These are phyloP conservation scores for Babylonia areolata DNA, from an alignment of 1,140 invertebrate species.

Conservation along the genomic window DNA sequence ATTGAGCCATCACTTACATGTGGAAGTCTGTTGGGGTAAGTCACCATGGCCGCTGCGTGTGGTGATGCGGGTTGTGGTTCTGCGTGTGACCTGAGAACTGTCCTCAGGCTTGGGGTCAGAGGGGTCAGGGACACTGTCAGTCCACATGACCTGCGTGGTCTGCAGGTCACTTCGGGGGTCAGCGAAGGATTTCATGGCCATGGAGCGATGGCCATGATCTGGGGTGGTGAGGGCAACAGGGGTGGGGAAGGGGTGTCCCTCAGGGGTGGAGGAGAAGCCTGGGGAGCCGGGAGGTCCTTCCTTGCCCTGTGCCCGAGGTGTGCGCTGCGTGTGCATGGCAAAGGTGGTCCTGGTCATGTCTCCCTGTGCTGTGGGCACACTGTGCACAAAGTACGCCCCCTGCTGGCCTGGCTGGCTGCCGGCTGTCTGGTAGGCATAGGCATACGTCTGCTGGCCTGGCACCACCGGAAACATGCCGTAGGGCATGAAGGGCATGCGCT, in stretches of 20 bases:
- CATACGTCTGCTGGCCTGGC: slow-evolving; percentile 51
- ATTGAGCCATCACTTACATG: not conserved
- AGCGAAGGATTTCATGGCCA: slow-evolving; percentile 56
- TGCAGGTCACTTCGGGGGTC: slow-evolving; percentile 58
- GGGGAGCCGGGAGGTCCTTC: slow-evolving; percentile 44
- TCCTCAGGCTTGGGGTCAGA: slow-evolving; percentile 55
- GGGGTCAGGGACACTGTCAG: slow-evolving; percentile 58
- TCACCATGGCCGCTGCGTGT: slow-evolving; percentile 53
- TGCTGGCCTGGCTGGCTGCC: slow-evolving; percentile 29
- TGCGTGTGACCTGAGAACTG: slow-evolving; percentile 62
- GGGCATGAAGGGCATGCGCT: not conserved
- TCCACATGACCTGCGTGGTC: slow-evolving; percentile 63
- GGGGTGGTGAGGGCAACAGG: slow-evolving; percentile 51
- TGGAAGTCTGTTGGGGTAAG: slow-evolving; percentile 47
- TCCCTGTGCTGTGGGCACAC: slow-evolving; percentile 51
- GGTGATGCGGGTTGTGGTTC: slow-evolving; percentile 65
- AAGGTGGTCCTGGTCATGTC: slow-evolving; percentile 51
- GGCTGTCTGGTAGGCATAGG: slow-evolving; percentile 56
- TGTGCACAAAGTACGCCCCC: slow-evolving; percentile 57
- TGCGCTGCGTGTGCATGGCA: slow-evolving; percentile 38
- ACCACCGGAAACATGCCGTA: slow-evolving; percentile 49
- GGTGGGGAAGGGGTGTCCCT: slow-evolving; percentile 13
- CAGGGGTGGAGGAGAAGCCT: slow-evolving; percentile 55
- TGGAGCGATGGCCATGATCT: slow-evolving; percentile 54
- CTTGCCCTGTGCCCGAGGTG: not conserved